A percentile compares a stretch with the other conserved stretches of the same genome.
Conservation (phyloP, 1,140 invertebrate genomes). For the Heliconius nattereri region DNA sequence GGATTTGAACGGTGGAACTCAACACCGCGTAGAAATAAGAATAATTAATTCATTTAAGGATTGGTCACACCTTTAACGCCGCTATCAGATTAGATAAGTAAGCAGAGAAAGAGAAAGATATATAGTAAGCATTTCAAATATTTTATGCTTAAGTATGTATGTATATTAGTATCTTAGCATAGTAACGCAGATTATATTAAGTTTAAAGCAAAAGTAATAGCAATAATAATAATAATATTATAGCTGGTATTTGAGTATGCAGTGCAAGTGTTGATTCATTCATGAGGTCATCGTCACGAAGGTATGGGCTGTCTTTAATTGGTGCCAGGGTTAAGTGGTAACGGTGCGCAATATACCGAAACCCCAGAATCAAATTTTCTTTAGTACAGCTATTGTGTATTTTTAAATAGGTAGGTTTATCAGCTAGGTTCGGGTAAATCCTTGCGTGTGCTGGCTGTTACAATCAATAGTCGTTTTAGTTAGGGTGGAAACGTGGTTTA, state of each 20-base stretch:
- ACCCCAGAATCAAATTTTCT: neutral
- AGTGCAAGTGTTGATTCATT: constrained; percentile 45
- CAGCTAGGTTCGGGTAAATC: neutral
- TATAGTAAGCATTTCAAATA: no score
- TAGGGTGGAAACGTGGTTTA: neutral
- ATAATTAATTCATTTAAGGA: no score
- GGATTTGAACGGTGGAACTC: no score
- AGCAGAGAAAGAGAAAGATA: no score
- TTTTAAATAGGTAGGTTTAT: neutral
- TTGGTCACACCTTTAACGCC: no score
- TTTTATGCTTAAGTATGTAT: no score
- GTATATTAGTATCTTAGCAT: no score
- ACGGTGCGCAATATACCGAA: neutral
- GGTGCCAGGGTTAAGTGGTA: constrained; percentile 50
- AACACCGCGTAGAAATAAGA: no score
- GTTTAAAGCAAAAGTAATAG: neutral
- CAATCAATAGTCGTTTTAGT: constrained; percentile 2
- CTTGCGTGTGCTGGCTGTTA: neutral
- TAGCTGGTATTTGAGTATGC: constrained; percentile 17
- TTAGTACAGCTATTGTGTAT: neutral
- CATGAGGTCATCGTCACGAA: constrained; percentile 54
- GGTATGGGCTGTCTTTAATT: constrained; percentile 47
- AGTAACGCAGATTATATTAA: no score
- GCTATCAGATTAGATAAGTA: no score
- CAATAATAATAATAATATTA: neutral